A percentile compares a stretch with the other conserved stretches of the same genome.
phyloP scores from a whole-genome alignment of 2,113 vertebrate species.

The Zosterops borbonicus region DNA sequence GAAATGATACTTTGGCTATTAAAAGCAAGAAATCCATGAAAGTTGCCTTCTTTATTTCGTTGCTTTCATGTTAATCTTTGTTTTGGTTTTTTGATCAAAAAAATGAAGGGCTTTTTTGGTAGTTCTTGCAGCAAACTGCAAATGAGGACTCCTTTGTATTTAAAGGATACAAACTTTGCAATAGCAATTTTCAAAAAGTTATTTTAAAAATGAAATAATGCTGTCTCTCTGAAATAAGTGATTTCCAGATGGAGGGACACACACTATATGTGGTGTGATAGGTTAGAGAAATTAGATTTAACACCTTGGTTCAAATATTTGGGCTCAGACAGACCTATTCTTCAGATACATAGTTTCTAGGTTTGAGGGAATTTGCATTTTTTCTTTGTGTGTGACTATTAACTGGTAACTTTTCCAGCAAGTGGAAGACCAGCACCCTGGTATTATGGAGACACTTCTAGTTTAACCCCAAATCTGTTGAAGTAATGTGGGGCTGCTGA shows the following conservation, averaged over 20 bases:
- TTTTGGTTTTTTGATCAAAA: not conserved
- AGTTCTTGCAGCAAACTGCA: not conserved
- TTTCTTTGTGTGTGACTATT: not conserved
- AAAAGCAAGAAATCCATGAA: not conserved
- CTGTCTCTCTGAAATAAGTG: not conserved
- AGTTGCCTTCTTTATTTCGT: not conserved
- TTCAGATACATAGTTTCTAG: not conserved
- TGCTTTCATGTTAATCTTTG: not conserved
- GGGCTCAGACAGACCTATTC: not conserved
- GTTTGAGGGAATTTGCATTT: not conserved
- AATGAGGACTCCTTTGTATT: not conserved
- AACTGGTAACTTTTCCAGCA: not conserved
- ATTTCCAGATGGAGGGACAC: not conserved
- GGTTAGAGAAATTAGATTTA: not conserved
- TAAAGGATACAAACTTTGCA: not conserved
- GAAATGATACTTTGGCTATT: not conserved
- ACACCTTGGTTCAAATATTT: not conserved
- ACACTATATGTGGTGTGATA: not conserved
- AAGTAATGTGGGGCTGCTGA: not conserved
- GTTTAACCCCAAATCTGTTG: not conserved
- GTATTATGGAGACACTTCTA: accelerated
- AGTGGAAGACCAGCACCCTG: not conserved
- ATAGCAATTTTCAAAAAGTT: not conserved
- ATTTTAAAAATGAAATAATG: not conserved
- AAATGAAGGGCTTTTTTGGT: not conserved